Evolutionary conservation across 2,888 invertebrate species (phyloP).

Genomic region (Ctena decussata): DNA sequence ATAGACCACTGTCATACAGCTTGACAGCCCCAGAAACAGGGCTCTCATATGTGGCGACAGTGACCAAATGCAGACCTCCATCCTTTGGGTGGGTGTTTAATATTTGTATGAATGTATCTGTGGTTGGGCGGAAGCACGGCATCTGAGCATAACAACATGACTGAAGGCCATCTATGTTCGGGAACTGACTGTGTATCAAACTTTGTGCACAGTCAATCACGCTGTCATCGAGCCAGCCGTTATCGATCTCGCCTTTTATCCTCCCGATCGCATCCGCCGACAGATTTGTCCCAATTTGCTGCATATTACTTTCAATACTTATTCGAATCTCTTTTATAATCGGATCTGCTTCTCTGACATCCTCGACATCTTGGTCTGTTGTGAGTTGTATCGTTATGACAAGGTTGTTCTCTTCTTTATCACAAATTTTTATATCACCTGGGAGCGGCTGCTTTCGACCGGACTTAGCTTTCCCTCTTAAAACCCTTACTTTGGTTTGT

Average conservation of each 20-base stretch:
- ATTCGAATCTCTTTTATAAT: not conserved
- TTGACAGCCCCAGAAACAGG: not conserved
- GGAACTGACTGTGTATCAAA: constrained; percentile 1
- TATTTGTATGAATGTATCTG: constrained; percentile 1
- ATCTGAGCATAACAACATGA: constrained; percentile 11
- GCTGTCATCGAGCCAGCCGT: not conserved
- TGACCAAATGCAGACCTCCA: not conserved
- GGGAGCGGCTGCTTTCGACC: not conserved
- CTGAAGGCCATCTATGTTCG: not conserved
- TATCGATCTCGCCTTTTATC: not conserved
- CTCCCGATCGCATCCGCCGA: not conserved
- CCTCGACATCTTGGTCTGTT: not conserved
- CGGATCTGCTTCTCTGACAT: not conserved
- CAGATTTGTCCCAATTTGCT: not conserved
- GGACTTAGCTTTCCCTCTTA: not conserved
- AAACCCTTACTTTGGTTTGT: not conserved
- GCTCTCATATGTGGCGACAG: not conserved
- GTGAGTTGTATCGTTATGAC: not conserved
- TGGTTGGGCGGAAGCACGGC: not conserved
- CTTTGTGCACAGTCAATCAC: not conserved
- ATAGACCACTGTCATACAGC: not conserved
- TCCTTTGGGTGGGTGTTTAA: not conserved
- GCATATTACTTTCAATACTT: not conserved
- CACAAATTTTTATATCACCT: too few relatives aligned
- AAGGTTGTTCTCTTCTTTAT: not conserved